Conservation (phyloP, 2,888 invertebrate species). For the Siphonodentalium dalli region DNA sequence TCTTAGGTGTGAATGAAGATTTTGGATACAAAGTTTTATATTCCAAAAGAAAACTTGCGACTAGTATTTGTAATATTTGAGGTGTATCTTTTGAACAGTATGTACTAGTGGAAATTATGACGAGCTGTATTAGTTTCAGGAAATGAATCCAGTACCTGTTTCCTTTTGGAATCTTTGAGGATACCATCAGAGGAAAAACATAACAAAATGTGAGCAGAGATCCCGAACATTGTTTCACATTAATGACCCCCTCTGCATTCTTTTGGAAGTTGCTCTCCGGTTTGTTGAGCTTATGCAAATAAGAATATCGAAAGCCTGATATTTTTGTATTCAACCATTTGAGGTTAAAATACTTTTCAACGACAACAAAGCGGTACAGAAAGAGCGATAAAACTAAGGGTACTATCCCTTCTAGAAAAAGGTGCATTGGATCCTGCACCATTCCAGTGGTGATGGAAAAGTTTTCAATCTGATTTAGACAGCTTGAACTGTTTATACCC, state of each 20-base stretch:
- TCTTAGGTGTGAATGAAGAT: conserved; percentile 21
- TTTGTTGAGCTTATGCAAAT: conserved; percentile 5
- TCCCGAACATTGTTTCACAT: too few species aligned
- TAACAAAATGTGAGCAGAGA: too few species aligned
- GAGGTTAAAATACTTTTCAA: not conserved
- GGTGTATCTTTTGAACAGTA: conserved; percentile 1
- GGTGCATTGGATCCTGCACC: conserved; percentile 25
- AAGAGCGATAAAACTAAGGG: not conserved
- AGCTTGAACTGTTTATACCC: conserved; percentile 10
- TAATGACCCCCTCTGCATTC: conserved; percentile 12
- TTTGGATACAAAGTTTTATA: conserved; percentile 23
- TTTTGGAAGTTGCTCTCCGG: conserved; percentile 10
- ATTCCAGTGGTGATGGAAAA: conserved; percentile 20
- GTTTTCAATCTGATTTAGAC: conserved; percentile 3
- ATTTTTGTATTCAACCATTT: conserved; percentile 1
- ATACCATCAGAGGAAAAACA: conserved; percentile 22
- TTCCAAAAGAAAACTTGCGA: not conserved
- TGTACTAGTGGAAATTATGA: conserved; percentile 5
- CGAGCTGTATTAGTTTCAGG: conserved; percentile 14
- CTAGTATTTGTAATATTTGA: not conserved
- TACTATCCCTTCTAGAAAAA: conserved; percentile 15
- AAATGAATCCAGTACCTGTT: conserved; percentile 20
- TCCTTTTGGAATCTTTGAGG: conserved; percentile 3
- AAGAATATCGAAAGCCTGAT: not conserved
- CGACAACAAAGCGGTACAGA: not conserved